Evolutionary conservation across 2,113 vertebrate genomes (phyloP).

Genomic region (Corvus moneduloides): DNA sequence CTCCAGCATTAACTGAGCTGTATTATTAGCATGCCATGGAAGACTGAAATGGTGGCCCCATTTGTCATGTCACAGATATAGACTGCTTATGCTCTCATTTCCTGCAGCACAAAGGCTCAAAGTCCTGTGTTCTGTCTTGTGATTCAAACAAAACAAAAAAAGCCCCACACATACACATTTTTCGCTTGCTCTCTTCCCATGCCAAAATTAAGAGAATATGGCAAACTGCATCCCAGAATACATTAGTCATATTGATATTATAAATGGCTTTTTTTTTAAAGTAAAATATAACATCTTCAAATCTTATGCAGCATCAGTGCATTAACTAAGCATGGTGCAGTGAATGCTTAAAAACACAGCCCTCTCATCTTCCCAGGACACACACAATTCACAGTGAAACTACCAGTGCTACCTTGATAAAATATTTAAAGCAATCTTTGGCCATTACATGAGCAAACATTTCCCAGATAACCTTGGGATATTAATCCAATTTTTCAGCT

Average conservation of each 20-base stretch:
- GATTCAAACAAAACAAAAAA: background rate
- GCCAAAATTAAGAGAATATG: background rate
- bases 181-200: background rate
- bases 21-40: background rate
- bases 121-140: background rate
- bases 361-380: background rate
- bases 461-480: background rate
- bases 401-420: background rate
- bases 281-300: background rate
- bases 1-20: background rate
- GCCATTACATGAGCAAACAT: background rate
- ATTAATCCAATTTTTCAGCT: background rate
- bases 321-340: background rate
- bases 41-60: background rate
- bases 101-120: background rate
- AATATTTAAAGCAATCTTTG: conserved; percentile 11
- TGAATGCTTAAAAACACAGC: background rate
- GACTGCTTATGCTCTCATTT: background rate
- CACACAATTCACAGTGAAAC: background rate
- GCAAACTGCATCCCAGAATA: background rate
- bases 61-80: conserved; percentile 3
- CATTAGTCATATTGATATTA: background rate
- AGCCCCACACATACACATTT: background rate
- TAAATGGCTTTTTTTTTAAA: background rate
- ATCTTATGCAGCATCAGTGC: accelerated